Evolutionary conservation across 2,888 invertebrate genomes (phyloP).

Genomic region (Arctia plantaginis): DNA sequence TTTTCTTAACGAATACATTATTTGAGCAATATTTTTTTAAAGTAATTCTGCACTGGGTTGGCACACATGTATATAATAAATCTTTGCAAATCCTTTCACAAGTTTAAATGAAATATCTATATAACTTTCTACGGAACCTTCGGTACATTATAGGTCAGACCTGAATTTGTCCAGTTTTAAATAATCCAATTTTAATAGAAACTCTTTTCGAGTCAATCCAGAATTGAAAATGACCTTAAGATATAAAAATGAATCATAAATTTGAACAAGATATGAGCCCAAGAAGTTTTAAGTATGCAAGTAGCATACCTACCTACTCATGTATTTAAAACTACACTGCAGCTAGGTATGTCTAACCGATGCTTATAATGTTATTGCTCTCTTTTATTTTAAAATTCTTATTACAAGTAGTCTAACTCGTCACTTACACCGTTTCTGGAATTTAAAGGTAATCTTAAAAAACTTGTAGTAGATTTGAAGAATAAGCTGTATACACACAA

Average conservation of each 20-base stretch:
- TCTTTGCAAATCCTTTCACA: no score
- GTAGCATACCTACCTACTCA: neutral
- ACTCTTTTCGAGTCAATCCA: neutral
- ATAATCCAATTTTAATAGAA: neutral
- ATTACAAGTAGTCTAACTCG: neutral
- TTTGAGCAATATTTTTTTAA: neutral
- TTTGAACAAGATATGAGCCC: neutral
- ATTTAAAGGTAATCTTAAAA: neutral
- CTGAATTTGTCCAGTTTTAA: no score
- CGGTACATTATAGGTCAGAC: neutral
- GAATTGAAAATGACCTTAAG: neutral
- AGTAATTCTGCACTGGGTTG: neutral
- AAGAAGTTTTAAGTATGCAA: neutral
- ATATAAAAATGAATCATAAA: neutral
- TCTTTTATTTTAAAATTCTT: neutral
- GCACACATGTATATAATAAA: neutral
- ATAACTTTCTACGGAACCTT: no score
- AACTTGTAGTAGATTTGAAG: neutral
- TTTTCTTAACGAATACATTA: neutral
- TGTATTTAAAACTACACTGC: neutral
- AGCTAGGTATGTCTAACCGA: neutral
- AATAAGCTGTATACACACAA: conserved; percentile 1
- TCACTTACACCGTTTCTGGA: neutral
- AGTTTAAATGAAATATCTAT: no score
- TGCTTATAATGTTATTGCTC: neutral